Conservation (phyloP, 37 sponge, comb jelly and placozoan genomes). For the Theonella swinhoei region DNA sequence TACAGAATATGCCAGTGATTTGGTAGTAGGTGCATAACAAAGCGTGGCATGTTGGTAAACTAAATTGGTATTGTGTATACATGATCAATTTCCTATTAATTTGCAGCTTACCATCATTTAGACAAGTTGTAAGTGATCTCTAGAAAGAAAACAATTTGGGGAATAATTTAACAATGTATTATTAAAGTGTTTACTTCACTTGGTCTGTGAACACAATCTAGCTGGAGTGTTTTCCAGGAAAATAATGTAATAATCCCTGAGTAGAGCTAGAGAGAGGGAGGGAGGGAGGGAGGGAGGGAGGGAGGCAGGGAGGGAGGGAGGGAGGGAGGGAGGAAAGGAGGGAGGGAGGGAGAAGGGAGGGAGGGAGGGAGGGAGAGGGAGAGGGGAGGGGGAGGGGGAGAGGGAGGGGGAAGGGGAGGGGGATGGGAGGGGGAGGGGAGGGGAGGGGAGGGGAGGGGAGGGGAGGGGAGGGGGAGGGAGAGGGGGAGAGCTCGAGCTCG, state of each 20-base stretch:
- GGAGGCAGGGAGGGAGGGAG: slow-evolving; percentile 4
- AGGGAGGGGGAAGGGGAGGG: slow-evolving; percentile 5
- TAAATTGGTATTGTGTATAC: too few relatives aligned
- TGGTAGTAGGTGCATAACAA: too few relatives aligned
- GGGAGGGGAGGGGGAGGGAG: slow-evolving; percentile 3
- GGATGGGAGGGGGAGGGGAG: neutral
- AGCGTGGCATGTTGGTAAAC: too few relatives aligned
- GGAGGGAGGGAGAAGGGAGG: neutral
- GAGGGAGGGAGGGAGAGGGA: slow-evolving; percentile 7
- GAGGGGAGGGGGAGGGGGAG: slow-evolving; percentile 17
- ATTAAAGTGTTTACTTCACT: slow-evolving; percentile 40
- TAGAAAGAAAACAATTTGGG: neutral
- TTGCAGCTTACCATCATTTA: slow-evolving; percentile 36
- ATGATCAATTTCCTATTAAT: too few relatives aligned
- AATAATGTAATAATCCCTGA: slow-evolving; percentile 20
- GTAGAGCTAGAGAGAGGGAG: slow-evolving; percentile 31
- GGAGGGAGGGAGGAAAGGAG: slow-evolving; percentile 11
- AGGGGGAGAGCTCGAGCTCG: neutral
- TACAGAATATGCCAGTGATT: too few relatives aligned
- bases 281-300: slow-evolving; percentile 15
- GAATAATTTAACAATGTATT: neutral
- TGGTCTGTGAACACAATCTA: slow-evolving; percentile 59
- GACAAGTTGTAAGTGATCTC: slow-evolving; percentile 24
- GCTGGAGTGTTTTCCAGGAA: slow-evolving; percentile 33
- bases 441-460: neutral